A percentile compares a stretch with the other conserved stretches of the same genome.
phyloP scores from a whole-genome alignment of 2,113 vertebrate species.

The Atrichornis clamosus region DNA sequence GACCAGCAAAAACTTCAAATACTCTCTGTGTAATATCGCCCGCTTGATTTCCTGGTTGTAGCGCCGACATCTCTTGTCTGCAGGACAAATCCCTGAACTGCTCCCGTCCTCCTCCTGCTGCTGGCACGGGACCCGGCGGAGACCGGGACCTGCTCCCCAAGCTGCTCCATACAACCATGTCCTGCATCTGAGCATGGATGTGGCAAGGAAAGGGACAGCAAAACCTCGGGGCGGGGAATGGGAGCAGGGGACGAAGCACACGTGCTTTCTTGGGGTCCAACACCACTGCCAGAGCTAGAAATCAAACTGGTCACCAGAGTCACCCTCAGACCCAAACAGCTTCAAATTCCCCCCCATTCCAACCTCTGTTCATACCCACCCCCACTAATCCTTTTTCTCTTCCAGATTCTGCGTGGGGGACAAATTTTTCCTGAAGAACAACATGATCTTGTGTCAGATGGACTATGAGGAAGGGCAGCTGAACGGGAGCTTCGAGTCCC shows the following conservation, averaged over 20 bases:
- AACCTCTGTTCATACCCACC: not conserved
- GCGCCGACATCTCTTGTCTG: not conserved
- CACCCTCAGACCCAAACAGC: accelerated
- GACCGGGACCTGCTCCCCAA: not conserved
- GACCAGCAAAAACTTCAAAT: not conserved
- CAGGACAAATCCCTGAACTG: not conserved
- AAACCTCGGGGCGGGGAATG: not conserved
- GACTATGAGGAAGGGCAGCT: slow-evolving; percentile 99
- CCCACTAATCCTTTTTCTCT: not conserved
- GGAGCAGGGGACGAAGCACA: accelerated
- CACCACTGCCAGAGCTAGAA: not conserved
- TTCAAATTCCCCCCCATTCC: accelerated
- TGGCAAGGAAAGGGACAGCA: not conserved
- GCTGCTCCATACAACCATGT: accelerated
- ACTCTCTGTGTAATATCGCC: not conserved
- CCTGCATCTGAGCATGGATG: not conserved
- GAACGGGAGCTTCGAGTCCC: slow-evolving; percentile 97
- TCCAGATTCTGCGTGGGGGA: slow-evolving; percentile 98
- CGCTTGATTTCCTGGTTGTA: not conserved
- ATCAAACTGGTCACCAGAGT: not conserved
- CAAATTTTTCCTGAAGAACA: slow-evolving; percentile 99
- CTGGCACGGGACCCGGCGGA: accelerated
- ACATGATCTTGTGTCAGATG: slow-evolving; percentile 99
- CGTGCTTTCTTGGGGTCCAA: not conserved
- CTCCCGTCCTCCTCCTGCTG: not conserved